A percentile compares a stretch with the other conserved stretches of the same genome.
These are phyloP conservation scores for Cyanoliseus patagonus DNA, from an alignment of 2,113 vertebrate species.

Conservation along the genomic window DNA sequence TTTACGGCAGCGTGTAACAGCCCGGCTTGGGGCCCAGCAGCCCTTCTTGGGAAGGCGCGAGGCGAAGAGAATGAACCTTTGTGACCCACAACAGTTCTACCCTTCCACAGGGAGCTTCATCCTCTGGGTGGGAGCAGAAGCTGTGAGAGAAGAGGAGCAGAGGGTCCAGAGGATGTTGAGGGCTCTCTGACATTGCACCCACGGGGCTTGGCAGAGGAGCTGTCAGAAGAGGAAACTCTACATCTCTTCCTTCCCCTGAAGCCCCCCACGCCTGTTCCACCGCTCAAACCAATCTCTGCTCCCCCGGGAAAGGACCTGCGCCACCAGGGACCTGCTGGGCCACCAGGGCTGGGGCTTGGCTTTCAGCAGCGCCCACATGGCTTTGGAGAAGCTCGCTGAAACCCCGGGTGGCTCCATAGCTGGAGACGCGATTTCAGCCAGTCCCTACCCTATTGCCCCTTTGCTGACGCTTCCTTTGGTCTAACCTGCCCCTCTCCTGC, in stretches of 20 bases:
- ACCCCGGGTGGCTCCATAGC: background rate
- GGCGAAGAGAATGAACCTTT: background rate
- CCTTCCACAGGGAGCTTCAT: background rate
- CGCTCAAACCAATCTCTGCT: background rate
- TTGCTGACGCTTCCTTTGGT: rapidly evolving
- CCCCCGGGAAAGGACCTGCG: background rate
- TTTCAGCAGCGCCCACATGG: background rate
- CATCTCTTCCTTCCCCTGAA: background rate
- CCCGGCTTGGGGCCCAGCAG: background rate
- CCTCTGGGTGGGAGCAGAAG: background rate
- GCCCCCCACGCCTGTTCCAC: background rate
- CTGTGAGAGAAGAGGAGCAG: background rate
- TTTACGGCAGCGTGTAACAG: background rate
- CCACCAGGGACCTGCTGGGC: background rate
- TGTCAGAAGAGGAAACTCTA: background rate
- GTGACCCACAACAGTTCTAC: background rate
- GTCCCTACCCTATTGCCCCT: rapidly evolving
- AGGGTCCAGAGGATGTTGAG: background rate
- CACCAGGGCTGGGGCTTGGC: background rate
- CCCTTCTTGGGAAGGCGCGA: background rate
- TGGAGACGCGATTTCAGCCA: background rate
- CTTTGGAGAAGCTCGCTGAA: background rate
- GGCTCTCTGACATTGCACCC: background rate
- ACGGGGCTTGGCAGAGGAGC: background rate
- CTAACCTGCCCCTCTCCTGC: background rate